phyloP scores from a whole-genome alignment of 1,140 invertebrate species.

The Leptopilina boulardi region DNA sequence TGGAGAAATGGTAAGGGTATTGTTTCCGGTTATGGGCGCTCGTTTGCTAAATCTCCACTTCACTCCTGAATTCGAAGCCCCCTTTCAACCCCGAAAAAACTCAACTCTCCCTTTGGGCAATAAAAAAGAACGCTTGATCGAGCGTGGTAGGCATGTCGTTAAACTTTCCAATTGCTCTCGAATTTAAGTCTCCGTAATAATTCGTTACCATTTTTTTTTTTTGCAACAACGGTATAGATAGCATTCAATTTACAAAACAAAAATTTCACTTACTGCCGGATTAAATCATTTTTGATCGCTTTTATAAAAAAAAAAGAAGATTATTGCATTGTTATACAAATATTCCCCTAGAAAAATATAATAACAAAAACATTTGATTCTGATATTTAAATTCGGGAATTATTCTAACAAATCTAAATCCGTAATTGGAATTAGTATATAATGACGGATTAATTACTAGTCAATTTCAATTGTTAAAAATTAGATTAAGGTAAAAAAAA shows the following conservation, averaged over 20 bases:
- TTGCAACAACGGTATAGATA: neutral
- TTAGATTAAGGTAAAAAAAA: too few species aligned
- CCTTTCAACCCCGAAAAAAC: neutral
- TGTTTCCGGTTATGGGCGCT: slow-evolving; percentile 33
- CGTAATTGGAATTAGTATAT: too few species aligned
- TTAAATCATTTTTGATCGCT: too few species aligned
- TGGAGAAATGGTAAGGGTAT: neutral
- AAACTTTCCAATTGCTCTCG: slow-evolving; percentile 6
- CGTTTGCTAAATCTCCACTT: neutral
- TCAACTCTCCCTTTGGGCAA: neutral
- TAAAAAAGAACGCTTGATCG: slow-evolving; percentile 18
- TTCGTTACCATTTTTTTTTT: neutral
- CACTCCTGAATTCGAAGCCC: neutral
- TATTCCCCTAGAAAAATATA: too few species aligned
- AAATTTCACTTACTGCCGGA: neutral
- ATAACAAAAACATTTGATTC: too few species aligned
- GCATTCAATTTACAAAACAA: neutral
- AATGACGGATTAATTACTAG: too few species aligned
- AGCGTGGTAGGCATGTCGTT: slow-evolving; percentile 22
- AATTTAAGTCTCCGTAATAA: slow-evolving; percentile 9
- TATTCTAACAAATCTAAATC: too few species aligned
- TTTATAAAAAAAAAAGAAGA: too few species aligned
- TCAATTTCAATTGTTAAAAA: too few species aligned
- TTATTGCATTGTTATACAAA: too few species aligned
- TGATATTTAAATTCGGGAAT: too few species aligned